Conservation (phyloP, 2,797 vertebrate species). For the Sebastes oblongus region DNA sequence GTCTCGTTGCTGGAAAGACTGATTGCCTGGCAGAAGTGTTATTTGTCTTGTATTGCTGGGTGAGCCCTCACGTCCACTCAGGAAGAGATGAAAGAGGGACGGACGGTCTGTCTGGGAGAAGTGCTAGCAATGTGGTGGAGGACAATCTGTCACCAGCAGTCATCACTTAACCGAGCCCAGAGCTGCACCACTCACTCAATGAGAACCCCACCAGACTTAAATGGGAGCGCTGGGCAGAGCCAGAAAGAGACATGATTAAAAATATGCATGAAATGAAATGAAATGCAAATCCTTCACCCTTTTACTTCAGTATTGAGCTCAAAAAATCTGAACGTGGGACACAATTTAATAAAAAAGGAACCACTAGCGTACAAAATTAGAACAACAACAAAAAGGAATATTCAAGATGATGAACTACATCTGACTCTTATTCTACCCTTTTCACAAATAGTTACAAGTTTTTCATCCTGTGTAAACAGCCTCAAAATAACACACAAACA, state of each 20-base stretch:
- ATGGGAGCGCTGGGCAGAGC: constrained; percentile 64
- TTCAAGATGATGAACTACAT: not conserved
- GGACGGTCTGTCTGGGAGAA: constrained; percentile 71
- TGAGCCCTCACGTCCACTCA: constrained; percentile 73
- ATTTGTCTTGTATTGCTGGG: constrained; percentile 75
- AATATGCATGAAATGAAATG: constrained; percentile 70
- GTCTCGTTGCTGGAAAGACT: constrained; percentile 64
- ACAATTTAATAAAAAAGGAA: not conserved
- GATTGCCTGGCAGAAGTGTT: constrained; percentile 69
- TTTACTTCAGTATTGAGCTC: constrained; percentile 34
- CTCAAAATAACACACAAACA: constrained; percentile 40
- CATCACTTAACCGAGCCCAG: constrained; percentile 76
- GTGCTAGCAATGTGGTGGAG: constrained; percentile 64
- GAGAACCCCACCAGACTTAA: constrained; percentile 64
- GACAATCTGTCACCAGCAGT: constrained; percentile 78
- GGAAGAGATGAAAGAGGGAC: constrained; percentile 75
- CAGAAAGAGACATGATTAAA: constrained; percentile 72
- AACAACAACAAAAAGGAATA: not conserved
- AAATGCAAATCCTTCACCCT: constrained; percentile 73
- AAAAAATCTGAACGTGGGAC: constrained; percentile 10
- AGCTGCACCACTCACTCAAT: constrained; percentile 71
- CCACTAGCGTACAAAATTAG: not conserved
- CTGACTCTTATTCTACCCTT: not conserved
- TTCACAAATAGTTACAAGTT: not conserved
- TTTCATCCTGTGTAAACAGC: constrained; percentile 16